Evolutionary conservation across 2,113 vertebrate genomes (phyloP).

Genomic region (Alces alces): DNA sequence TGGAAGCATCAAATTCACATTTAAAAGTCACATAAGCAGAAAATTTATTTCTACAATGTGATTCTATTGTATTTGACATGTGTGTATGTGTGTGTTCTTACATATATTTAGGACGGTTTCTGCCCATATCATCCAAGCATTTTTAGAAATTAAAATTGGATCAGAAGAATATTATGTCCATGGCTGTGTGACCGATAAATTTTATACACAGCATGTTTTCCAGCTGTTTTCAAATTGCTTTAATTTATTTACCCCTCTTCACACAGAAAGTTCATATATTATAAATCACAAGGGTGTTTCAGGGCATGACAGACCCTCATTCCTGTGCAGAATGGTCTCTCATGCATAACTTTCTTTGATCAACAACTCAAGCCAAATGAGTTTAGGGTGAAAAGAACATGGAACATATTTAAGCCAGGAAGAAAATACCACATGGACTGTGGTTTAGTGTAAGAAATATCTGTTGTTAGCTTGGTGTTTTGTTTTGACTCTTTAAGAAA

Average conservation of each 20-base stretch:
- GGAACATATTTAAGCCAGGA: neutral
- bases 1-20: neutral
- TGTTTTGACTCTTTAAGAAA: neutral
- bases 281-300: conserved; percentile 62
- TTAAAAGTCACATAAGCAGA: neutral
- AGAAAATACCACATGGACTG: neutral
- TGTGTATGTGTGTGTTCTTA: neutral
- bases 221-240: conserved; percentile 35
- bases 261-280: conserved; percentile 59
- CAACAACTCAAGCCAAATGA: conserved; percentile 51
- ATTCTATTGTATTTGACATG: neutral
- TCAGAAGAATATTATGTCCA: neutral
- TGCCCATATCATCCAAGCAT: neutral
- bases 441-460: neutral
- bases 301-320: conserved; percentile 11
- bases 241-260: conserved; percentile 60
- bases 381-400: conserved; percentile 39
- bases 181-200: neutral
- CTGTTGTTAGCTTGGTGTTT: neutral
- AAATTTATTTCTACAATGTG: neutral
- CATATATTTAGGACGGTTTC: neutral
- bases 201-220: neutral
- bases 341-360: conserved; percentile 66
- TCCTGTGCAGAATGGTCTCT: conserved; percentile 39
- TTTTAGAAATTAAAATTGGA: conserved; percentile 17